Base-by-base conservation (phyloP, 2,888 invertebrate genomes). In the Drosophila multiciliata region DNA sequence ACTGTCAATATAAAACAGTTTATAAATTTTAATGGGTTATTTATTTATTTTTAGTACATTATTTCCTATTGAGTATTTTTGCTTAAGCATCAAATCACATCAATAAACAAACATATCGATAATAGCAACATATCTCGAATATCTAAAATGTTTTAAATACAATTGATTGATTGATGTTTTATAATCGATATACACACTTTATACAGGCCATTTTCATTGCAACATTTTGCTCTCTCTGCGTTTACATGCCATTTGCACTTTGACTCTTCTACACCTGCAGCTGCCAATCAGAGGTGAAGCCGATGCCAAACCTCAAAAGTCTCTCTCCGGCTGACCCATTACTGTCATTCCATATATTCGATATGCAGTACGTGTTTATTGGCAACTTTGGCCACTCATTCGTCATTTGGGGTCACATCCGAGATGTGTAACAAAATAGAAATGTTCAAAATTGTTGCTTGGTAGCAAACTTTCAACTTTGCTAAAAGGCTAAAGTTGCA, bases 321-420 rank as follows among this genome's bases (percentile, higher is more conserved):
- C 52, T 58, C 48, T 15, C 40, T 5, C 54, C 49, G 50, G 72
- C 50, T 58, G 75, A 67, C 73, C 88, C 76, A 73, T 82, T 82
- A 73, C 75, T 73, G 83, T 62, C 74, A 78, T 77, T 81, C 82
- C 78, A 74, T 71, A 68, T 35, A 57, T 53, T 63, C 55, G 75
- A 52, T 66, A 74, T 52, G 82, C 76, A 26, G 75, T 78, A 84
- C 84, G 90, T 89, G 90, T 76, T 87, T 82, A 82, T 85, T 76
- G 76, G 72, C 68, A 85, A 82, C 82, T 75, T 69, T 60, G 58
- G 67, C 76, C 71, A 74, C 75, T 61, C 70, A 74, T 75, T 85
- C 74, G 68, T 85, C 60, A 70, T 82, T 89, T 79, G 73, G 66
- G 82, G 79, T 85, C 75, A 75, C 67, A 62, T 53, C 68, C 68